Conservation (phyloP, 2,888 invertebrate genomes). For the Chloroclystis v-ata region DNA sequence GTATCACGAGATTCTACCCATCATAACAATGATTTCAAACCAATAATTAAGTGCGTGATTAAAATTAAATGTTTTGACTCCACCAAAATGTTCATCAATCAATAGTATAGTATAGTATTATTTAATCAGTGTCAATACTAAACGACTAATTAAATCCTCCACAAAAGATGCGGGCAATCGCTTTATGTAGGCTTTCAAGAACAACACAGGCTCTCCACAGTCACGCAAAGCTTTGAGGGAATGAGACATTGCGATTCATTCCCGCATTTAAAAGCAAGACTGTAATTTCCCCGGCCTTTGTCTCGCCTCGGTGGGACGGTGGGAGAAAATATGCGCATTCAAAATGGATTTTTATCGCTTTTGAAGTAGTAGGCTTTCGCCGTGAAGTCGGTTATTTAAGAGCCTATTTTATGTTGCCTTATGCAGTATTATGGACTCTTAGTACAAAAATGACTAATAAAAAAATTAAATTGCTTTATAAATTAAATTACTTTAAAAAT, state of each 20-base stretch:
- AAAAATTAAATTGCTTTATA: too few species aligned
- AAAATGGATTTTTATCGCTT: slow-evolving; percentile 70
- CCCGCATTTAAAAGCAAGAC: slow-evolving; percentile 75
- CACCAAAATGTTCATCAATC: too few species aligned
- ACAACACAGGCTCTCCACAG: slow-evolving; percentile 47
- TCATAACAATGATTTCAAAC: too few species aligned
- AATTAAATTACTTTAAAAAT: too few species aligned
- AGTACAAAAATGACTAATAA: too few species aligned
- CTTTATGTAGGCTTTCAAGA: slow-evolving; percentile 47
- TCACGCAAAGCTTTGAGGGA: slow-evolving; percentile 69
- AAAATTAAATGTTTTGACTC: not conserved
- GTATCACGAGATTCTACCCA: too few species aligned
- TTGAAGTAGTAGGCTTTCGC: slow-evolving; percentile 65
- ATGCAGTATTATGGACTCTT: slow-evolving; percentile 10
- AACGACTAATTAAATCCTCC: slow-evolving; percentile 4
- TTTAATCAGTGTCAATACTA: too few species aligned
- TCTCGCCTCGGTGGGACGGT: slow-evolving; percentile 51
- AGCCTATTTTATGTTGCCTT: slow-evolving; percentile 30
- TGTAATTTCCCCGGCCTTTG: slow-evolving; percentile 75
- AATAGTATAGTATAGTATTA: too few species aligned
- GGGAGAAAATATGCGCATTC: slow-evolving; percentile 72
- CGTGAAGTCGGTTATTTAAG: slow-evolving; percentile 43
- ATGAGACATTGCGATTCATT: slow-evolving; percentile 74
- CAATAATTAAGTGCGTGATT: too few species aligned
- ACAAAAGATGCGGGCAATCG: slow-evolving; percentile 25